Evolutionary conservation across 2,888 invertebrate species (phyloP), one percentile per base, ranked within the genome.

Genomic region (Ormia ochracea): DNA sequence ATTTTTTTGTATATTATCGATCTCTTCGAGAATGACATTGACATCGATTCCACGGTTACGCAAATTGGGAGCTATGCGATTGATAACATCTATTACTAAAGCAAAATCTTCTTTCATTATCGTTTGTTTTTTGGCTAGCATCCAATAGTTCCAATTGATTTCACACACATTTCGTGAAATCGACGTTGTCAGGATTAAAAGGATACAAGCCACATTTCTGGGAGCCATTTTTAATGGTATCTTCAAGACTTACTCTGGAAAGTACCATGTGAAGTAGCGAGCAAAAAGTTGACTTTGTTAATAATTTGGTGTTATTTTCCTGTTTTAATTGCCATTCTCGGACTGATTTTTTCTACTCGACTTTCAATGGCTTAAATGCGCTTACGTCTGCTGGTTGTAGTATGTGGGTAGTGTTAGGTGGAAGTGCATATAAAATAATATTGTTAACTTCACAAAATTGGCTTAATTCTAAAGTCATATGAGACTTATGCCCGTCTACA

Each of bases 401-500:
- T 5, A 38, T 38, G 14, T 38, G 14, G 14, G 36, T 38, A 14
- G 38, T 38, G 6, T 38, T 38, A 1, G 38, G 38, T 4, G 38
- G 58, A 0, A 82, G 52, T 17, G 78, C 63, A 58, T 76, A 82
- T 28, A 79, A 65, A 66, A 77, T 65, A 21, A 58, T 79, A 4
- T 45, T 12, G 12, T 79, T 78, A 2, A 68, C 12, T n/a, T 68
- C 19, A 31, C 81, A 74, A 70, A 81, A 82, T n/a, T 68, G 41
- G 56, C 69, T 80, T n/a, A 81, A 26, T 14, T 74, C 74, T 50
- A 61, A 12, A 3, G 61, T 78, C 52, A 79, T 31, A 21, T 81
- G 79, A 1, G 82, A 79, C 48, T 80, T 82, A 26, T 78, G 80
- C 10, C 76, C 70, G 77, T 83, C 21, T n/a, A n/a, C n/a, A n/a